Conservation (phyloP, 2,113 vertebrate species). For the Axis porcinus region DNA sequence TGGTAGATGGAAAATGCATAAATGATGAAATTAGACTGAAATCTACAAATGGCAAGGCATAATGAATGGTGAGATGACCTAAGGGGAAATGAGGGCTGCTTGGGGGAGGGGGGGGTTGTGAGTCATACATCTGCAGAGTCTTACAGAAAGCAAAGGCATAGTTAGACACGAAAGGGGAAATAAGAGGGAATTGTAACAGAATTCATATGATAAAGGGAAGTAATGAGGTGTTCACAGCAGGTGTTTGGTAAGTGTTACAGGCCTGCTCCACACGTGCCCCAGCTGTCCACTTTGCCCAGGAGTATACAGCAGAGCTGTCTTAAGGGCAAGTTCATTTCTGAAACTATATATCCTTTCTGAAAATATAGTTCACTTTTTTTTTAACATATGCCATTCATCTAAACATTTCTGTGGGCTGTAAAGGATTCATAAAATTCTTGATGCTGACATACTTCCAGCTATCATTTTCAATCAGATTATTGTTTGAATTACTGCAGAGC, state of each 20-base stretch:
- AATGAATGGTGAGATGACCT: not conserved
- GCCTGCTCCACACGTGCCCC: not conserved
- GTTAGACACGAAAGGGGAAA: not conserved
- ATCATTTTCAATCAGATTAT: slow-evolving; percentile 56
- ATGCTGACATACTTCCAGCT: slow-evolving; percentile 55
- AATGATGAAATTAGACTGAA: not conserved
- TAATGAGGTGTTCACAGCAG: not conserved
- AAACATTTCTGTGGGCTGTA: not conserved
- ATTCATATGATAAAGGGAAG: not conserved
- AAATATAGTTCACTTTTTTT: slow-evolving; percentile 54
- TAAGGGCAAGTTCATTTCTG: not conserved
- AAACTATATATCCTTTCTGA: not conserved
- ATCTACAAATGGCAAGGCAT: not conserved
- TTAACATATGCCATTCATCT: not conserved
- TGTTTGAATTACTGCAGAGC: slow-evolving; percentile 40
- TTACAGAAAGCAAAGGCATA: not conserved
- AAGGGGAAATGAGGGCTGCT: not conserved
- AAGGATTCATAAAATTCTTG: slow-evolving; percentile 48
- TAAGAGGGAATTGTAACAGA: not conserved
- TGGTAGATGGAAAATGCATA: not conserved
- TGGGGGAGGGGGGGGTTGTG: not conserved
- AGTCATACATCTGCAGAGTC: not conserved
- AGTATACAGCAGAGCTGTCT: not conserved
- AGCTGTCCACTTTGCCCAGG: not conserved
- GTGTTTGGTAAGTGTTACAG: not conserved